Conservation (phyloP, 2,888 invertebrate species). For the Anoplius nigerrimus region DNA sequence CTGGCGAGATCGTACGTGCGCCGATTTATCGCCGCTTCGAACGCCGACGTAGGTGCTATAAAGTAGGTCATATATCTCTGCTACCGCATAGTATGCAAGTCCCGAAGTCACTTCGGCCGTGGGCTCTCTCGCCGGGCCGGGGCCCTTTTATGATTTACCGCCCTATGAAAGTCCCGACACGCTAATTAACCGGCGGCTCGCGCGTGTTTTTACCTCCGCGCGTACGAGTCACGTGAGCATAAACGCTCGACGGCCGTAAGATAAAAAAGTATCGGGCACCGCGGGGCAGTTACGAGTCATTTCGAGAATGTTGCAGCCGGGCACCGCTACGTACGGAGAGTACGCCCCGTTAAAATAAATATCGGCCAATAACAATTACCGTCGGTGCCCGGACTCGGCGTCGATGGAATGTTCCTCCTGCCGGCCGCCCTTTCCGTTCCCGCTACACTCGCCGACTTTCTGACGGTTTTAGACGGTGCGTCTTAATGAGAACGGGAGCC, state of each 20-base stretch:
- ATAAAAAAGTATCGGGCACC: constrained; percentile 31
- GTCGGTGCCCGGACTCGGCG: no score
- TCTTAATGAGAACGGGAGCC: no score
- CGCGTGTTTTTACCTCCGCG: constrained; percentile 25
- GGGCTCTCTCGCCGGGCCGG: constrained; percentile 8
- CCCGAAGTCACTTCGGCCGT: constrained; percentile 15
- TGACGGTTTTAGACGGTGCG: no score
- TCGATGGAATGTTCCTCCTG: no score
- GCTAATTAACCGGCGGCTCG: constrained; percentile 55
- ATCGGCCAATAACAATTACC: no score
- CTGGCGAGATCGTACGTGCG: constrained; percentile 20
- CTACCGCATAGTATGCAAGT: constrained; percentile 42
- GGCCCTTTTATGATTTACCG: constrained; percentile 55
- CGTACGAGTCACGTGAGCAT: constrained; percentile 34
- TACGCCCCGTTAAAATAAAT: no score
- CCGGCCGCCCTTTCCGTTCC: no score
- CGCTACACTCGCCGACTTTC: no score
- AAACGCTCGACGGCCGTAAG: constrained; percentile 22
- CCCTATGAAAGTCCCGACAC: constrained; percentile 51
- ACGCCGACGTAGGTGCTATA: constrained; percentile 55
- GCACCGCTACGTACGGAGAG: neutral
- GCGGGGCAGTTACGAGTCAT: constrained; percentile 39
- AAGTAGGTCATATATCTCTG: constrained; percentile 65
- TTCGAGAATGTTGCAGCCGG: constrained; percentile 6
- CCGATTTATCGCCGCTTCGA: constrained; percentile 56